Evolutionary conservation across 2,797 vertebrate genomes (phyloP).

Genomic region (Malurus leucopterus): DNA sequence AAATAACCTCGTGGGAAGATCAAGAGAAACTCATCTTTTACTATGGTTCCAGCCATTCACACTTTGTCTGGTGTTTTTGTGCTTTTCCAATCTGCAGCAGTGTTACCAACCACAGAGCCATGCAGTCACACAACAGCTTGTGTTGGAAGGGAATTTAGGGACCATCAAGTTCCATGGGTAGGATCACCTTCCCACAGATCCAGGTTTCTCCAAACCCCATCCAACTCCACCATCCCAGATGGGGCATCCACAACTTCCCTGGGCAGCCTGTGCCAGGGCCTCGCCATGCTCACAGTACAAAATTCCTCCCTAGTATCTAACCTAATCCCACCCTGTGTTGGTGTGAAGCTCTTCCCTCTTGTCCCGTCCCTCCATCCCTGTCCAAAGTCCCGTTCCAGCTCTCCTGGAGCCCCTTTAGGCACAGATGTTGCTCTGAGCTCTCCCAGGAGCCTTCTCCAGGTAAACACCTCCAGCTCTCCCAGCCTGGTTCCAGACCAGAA

Average conservation of each 20-base stretch:
- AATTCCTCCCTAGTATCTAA: neutral
- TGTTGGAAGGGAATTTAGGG: neutral
- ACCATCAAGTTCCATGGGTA: neutral
- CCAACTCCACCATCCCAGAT: neutral
- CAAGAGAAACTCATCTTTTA: neutral
- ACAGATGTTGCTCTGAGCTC: neutral
- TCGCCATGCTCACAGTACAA: neutral
- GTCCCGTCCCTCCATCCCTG: neutral
- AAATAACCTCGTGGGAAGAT: neutral
- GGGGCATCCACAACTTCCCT: neutral
- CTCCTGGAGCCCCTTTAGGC: neutral
- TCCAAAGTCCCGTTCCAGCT: neutral
- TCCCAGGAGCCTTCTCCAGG: neutral
- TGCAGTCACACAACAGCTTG: neutral
- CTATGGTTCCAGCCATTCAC: neutral
- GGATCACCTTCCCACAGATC: no score
- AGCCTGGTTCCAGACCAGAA: neutral
- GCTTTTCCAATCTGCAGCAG: neutral
- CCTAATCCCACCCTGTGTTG: fast-evolving
- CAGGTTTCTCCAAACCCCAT: neutral
- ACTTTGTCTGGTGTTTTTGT: neutral
- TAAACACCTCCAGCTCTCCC: neutral
- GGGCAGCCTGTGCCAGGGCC: neutral
- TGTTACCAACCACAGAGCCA: neutral
- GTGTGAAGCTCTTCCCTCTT: neutral